phyloP scores from a whole-genome alignment of 2,888 invertebrate species.

The Molorchus minor region DNA sequence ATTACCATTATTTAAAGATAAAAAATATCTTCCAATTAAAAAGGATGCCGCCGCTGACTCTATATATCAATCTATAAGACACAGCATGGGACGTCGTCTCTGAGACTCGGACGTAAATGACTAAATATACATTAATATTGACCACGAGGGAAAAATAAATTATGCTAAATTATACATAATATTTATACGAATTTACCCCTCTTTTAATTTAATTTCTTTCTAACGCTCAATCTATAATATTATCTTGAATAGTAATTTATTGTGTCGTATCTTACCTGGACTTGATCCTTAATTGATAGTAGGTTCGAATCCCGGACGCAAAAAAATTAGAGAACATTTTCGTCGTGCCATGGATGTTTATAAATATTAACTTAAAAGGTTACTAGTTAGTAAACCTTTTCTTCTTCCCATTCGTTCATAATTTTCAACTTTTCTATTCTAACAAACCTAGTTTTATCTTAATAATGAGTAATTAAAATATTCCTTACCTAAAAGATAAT shows the following conservation, averaged over 20 bases:
- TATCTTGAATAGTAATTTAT: constrained; percentile 22
- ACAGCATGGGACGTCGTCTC: constrained; percentile 59
- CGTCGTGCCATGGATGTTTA: too few relatives aligned
- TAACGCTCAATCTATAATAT: constrained; percentile 25
- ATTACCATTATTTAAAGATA: constrained; percentile 62
- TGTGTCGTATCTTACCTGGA: too few relatives aligned
- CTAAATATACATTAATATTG: constrained; percentile 59
- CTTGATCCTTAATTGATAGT: too few relatives aligned
- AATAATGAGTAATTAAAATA: too few relatives aligned
- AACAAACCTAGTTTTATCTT: too few relatives aligned
- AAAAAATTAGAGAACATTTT: too few relatives aligned
- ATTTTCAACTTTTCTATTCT: too few relatives aligned
- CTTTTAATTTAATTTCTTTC: constrained; percentile 20
- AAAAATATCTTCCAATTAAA: constrained; percentile 64
- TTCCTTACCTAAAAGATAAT: too few relatives aligned
- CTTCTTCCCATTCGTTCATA: too few relatives aligned
- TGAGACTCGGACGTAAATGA: constrained; percentile 54
- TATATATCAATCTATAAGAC: constrained; percentile 63
- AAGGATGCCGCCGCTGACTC: constrained; percentile 62
- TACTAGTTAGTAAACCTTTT: too few relatives aligned
- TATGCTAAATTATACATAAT: constrained; percentile 51
- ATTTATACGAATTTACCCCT: constrained; percentile 29
- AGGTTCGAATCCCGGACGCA: too few relatives aligned
- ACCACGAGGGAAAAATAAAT: constrained; percentile 55
- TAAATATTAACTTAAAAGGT: too few relatives aligned